phyloP scores from a whole-genome alignment of 2,113 vertebrate genomes.

The Brachypodius melanocephalos region DNA sequence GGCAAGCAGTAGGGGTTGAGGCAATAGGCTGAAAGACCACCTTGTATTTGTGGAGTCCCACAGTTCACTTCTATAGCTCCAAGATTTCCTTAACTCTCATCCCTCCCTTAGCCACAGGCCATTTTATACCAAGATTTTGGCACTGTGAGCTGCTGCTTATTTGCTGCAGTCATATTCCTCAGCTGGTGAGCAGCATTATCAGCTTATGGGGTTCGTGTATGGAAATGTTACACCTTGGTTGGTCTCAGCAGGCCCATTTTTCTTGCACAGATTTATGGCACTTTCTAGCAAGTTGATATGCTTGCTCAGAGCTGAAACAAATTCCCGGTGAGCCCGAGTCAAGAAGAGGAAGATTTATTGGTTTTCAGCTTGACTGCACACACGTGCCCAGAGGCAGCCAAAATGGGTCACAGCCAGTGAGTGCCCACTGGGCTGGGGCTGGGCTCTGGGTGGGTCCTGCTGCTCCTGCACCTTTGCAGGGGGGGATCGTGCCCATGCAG shows the following conservation, averaged over 20 bases:
- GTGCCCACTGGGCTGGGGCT: not conserved
- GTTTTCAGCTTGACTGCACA: not conserved
- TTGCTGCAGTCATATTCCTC: not conserved
- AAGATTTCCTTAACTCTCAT: not conserved
- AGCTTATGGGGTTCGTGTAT: not conserved
- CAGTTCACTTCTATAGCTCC: not conserved
- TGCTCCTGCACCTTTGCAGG: not conserved
- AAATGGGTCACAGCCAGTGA: not conserved
- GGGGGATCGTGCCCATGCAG: rapidly evolving
- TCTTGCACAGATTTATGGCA: not conserved
- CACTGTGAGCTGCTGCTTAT: not conserved
- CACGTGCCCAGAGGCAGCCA: not conserved
- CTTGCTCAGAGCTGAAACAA: not conserved
- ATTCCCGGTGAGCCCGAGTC: not conserved
- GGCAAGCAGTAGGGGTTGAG: not conserved
- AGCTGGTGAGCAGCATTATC: not conserved
- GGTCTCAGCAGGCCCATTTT: not conserved
- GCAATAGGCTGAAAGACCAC: not conserved
- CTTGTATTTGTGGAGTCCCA: not conserved
- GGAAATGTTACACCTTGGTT: not conserved
- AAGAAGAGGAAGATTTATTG: not conserved
- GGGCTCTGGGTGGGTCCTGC: not conserved
- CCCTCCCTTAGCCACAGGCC: not conserved
- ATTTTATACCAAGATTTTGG: not conserved
- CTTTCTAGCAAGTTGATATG: not conserved